These are phyloP conservation scores for Suillia variegata DNA, from an alignment of 2,888 invertebrate genomes.

Conservation along the genomic window DNA sequence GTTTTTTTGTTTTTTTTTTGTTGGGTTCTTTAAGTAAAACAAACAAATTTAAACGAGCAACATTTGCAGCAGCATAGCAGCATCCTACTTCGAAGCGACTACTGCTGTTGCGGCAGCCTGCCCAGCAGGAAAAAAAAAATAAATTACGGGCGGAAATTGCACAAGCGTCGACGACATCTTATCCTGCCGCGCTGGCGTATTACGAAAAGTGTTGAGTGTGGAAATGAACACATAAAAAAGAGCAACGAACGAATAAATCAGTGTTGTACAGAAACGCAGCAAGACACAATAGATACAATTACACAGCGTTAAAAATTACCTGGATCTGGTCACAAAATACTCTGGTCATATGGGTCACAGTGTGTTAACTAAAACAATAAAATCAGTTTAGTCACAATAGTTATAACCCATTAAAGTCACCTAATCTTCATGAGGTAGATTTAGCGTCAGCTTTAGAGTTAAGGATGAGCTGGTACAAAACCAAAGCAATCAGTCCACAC, in stretches of 20 bases:
- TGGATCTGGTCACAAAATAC: too few relatives aligned
- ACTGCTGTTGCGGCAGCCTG: background rate
- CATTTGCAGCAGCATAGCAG: slow-evolving; percentile 13
- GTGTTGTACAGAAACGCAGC: slow-evolving; percentile 2
- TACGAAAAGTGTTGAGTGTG: slow-evolving; percentile 8
- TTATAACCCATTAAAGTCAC: too few relatives aligned
- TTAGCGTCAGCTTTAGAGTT: too few relatives aligned
- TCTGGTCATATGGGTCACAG: too few relatives aligned
- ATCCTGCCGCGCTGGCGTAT: slow-evolving; percentile 18
- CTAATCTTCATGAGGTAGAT: too few relatives aligned
- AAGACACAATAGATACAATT: too few relatives aligned
- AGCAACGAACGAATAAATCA: slow-evolving; percentile 19
- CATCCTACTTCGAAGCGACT: background rate
- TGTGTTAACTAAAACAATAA: too few relatives aligned
- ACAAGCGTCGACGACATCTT: slow-evolving; percentile 13
- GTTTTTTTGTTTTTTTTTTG: background rate
- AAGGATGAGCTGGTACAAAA: too few relatives aligned
- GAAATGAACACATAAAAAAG: slow-evolving; percentile 23
- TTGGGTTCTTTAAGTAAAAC: slow-evolving; percentile 7
- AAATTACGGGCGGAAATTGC: slow-evolving; percentile 21
- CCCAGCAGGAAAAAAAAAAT: too few relatives aligned
- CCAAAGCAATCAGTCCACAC: too few relatives aligned
- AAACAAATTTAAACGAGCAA: slow-evolving; percentile 13
- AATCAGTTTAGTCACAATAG: too few relatives aligned
- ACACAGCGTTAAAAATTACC: too few relatives aligned